Evolutionary conservation across 2,113 vertebrate species (phyloP).

Genomic region (Siniperca chuatsi): DNA sequence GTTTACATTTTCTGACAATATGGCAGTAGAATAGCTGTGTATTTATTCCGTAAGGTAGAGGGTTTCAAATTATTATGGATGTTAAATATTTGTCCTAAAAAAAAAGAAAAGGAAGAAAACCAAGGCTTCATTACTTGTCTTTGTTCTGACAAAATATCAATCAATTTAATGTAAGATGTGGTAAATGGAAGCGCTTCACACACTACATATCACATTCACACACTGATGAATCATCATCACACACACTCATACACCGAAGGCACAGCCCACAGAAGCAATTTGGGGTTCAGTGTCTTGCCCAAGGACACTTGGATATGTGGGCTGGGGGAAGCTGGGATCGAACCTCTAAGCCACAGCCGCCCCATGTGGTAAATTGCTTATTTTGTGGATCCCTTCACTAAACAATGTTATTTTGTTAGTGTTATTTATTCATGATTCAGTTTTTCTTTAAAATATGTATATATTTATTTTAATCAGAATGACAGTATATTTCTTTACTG

Average conservation of each 20-base stretch:
- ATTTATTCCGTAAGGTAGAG: not conserved
- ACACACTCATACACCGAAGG: too few species aligned
- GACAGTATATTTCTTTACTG: not conserved
- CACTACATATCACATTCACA: too few species aligned
- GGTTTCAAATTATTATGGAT: not conserved
- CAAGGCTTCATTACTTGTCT: not conserved
- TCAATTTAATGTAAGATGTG: not conserved
- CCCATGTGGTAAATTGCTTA: not conserved
- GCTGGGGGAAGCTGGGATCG: too few species aligned
- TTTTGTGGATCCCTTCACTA: not conserved
- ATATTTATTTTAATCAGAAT: not conserved
- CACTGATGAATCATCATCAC: too few species aligned
- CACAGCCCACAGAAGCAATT: too few species aligned
- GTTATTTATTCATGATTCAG: not conserved
- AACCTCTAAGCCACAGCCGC: too few species aligned
- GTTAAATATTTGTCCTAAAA: not conserved
- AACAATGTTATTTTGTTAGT: not conserved
- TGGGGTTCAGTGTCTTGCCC: too few species aligned
- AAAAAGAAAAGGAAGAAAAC: too few species aligned
- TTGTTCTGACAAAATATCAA: not conserved
- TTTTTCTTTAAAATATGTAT: not conserved
- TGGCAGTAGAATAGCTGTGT: not conserved
- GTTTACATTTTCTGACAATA: not conserved
- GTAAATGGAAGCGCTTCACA: too few species aligned
- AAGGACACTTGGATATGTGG: too few species aligned